Percentiles rank a stretch among this genome's conserved stretches.
phyloP scores from a whole-genome alignment of 2,797 vertebrate species.

The Avahi laniger region DNA sequence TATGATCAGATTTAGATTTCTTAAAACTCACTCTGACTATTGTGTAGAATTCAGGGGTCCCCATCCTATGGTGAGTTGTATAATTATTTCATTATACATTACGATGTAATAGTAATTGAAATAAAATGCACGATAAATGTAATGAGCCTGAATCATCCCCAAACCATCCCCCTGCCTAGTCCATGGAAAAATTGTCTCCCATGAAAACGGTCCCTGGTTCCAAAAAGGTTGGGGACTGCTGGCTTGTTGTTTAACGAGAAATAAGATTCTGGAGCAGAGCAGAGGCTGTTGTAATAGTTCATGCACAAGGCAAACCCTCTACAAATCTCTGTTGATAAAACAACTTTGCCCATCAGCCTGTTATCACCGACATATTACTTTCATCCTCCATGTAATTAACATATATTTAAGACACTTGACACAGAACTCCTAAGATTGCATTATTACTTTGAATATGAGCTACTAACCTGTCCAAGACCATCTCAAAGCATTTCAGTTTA shows the following conservation, averaged over 20 bases:
- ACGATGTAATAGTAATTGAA: too few species aligned
- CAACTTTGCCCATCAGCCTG: not conserved
- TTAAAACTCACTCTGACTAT: not conserved
- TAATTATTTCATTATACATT: too few species aligned
- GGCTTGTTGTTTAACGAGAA: not conserved
- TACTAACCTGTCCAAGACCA: slow-evolving; percentile 19
- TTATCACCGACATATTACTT: not conserved
- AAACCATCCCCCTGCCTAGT: too few species aligned
- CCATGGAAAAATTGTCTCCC: too few species aligned
- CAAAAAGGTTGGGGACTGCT: too few species aligned
- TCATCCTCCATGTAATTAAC: not conserved
- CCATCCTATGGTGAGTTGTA: too few species aligned
- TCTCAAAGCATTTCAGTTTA: slow-evolving; percentile 1
- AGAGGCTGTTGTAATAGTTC: not conserved
- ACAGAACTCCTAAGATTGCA: not conserved
- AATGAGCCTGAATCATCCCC: too few species aligned
- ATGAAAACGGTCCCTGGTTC: too few species aligned
- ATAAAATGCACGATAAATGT: too few species aligned
- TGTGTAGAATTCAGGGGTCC: not conserved
- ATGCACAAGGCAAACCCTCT: not conserved
- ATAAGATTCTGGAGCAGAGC: not conserved
- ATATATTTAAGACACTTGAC: not conserved
- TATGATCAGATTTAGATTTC: not conserved
- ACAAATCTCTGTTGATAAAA: slow-evolving; percentile 3
- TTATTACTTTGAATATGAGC: not conserved